A percentile compares a stretch with the other conserved stretches of the same genome.
These are phyloP conservation scores for Notodonta dromedarius DNA, from an alignment of 2,888 invertebrate species.

Conservation along the genomic window DNA sequence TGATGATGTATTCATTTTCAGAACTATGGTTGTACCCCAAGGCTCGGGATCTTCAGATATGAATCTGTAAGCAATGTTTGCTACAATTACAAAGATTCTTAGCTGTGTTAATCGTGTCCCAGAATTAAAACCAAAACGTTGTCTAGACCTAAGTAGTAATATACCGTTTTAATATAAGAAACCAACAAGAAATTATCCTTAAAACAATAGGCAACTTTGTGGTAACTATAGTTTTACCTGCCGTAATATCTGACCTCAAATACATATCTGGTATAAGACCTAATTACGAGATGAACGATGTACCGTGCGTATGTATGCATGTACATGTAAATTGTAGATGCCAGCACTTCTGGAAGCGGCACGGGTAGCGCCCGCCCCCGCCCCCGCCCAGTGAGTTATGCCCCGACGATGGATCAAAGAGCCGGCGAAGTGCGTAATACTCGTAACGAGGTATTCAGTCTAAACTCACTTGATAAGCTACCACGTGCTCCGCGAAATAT, in stretches of 20 bases:
- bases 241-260: neutral
- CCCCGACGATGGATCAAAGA: slow-evolving; percentile 45
- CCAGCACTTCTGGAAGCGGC: slow-evolving; percentile 29
- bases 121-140: no score
- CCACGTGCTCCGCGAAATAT: slow-evolving; percentile 31
- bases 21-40: no score
- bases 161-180: no score
- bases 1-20: no score
- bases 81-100: no score
- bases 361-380: slow-evolving; percentile 35
- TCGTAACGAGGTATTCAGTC: slow-evolving; percentile 39
- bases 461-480: slow-evolving; percentile 26
- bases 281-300: neutral
- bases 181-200: no score
- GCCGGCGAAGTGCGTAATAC: slow-evolving; percentile 36
- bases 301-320: neutral
- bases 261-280: neutral
- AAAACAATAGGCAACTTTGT: no score
- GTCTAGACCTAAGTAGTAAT: no score
- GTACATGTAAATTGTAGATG: slow-evolving; percentile 9
- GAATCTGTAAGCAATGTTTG: no score
- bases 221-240: no score
- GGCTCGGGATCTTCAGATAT: no score
- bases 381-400: slow-evolving; percentile 31
- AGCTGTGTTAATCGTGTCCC: no score